These are phyloP conservation scores for Falco concolor DNA, from an alignment of 2,797 vertebrate genomes.

Conservation along the genomic window DNA sequence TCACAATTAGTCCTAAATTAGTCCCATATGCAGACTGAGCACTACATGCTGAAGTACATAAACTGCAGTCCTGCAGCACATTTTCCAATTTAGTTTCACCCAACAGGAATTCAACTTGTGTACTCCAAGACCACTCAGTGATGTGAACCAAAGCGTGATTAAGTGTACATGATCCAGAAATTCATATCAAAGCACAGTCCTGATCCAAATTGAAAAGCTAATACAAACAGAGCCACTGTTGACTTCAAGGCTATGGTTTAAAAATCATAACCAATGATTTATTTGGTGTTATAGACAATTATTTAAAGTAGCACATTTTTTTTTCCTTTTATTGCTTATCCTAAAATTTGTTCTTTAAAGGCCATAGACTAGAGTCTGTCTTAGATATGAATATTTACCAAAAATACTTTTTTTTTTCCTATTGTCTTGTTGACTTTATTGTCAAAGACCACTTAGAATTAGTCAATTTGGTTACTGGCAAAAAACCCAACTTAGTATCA, in stretches of 20 bases:
- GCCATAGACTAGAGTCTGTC: neutral
- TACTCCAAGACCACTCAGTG: neutral
- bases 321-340: neutral
- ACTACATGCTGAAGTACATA: neutral
- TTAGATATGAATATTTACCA: neutral
- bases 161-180: neutral
- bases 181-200: neutral
- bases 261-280: neutral
- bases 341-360: neutral
- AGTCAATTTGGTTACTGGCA: neutral
- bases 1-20: neutral
- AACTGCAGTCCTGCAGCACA: neutral
- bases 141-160: neutral
- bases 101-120: neutral
- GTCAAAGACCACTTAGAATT: neutral
- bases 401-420: fast-evolving
- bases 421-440: neutral
- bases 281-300: neutral
- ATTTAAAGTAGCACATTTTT: neutral
- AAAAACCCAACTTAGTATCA: neutral
- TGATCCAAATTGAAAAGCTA: neutral
- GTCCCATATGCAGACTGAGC: neutral
- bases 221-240: neutral
- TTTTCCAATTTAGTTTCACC: neutral
- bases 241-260: neutral